Evolutionary conservation across 2,888 invertebrate genomes (phyloP).

Genomic region (Teleiodes luculella): DNA sequence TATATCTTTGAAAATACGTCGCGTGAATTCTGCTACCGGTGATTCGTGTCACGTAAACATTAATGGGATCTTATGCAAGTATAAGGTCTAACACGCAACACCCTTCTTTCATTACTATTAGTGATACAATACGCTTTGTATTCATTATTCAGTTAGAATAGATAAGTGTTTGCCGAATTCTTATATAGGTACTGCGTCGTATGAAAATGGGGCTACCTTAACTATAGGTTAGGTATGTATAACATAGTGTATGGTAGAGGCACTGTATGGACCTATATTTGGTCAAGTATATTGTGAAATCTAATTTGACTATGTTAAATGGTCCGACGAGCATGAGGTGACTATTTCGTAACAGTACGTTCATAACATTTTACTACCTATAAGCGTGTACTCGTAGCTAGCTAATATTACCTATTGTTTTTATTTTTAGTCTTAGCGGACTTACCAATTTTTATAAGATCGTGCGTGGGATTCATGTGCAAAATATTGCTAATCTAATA

Average conservation of each 20-base stretch:
- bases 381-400: background rate
- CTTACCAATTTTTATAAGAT: background rate
- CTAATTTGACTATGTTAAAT: slow-evolving; percentile 43
- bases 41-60: slow-evolving; percentile 26
- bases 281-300: slow-evolving; percentile 45
- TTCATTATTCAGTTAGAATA: slow-evolving; percentile 1
- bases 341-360: slow-evolving; percentile 2
- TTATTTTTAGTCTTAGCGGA: background rate
- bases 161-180: background rate
- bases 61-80: slow-evolving; percentile 24
- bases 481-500: too few relatives aligned
- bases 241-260: background rate
- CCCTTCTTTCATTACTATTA: background rate
- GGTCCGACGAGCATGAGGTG: slow-evolving; percentile 33
- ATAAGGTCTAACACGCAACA: slow-evolving; percentile 14
- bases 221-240: too few relatives aligned
- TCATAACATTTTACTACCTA: background rate
- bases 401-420: slow-evolving; percentile 5
- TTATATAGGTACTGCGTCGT: background rate
- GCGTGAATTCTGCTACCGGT: too few relatives aligned
- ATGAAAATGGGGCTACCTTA: too few relatives aligned
- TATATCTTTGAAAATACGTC: too few relatives aligned
- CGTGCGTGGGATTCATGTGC: background rate
- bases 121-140: background rate
- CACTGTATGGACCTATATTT: background rate